Base-by-base conservation (phyloP, 2,888 invertebrate genomes). In the Syritta pipiens region DNA sequence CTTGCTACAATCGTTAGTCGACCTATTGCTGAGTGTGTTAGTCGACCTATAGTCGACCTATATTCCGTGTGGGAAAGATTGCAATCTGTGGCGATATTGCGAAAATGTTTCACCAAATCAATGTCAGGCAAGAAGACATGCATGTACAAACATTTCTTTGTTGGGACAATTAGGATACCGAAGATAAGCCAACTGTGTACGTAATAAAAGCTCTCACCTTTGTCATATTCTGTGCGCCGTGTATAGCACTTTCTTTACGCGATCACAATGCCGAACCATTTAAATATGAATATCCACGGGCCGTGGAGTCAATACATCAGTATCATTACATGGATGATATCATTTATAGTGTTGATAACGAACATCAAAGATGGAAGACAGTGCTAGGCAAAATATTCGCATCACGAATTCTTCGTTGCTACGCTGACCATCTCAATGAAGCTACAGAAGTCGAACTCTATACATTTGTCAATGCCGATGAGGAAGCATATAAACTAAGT, bases 281-380 rank as follows among this genome's bases (percentile, higher is more conserved):
- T 17, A n/a, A 51, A 32, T 6, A 57, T 14, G 20, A 40, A 26
- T 82, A 67, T 57, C 84, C 83, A 3, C 40, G 68, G 17, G 84
- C 84, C 0, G 82, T 76, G 0, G 32, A 75, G 9, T 83, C 84
- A 0, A 83, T 86, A n/a, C 59, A 82, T 46, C 24, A 81, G 1
- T 82, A 83, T 5, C 83, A 83, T 57, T 86, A 86, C 48, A 82
- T 85, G 62, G 84, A 85, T 48, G 84, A 84, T 22, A 81, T 81
- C 24, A 65, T 84, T n/a, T n/a, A n/a, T n/a, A n/a, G n/a, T n/a
- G n/a, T n/a, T n/a, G n/a, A n/a, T n/a, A n/a, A n/a, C n/a, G n/a
- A n/a, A n/a, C n/a, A n/a, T n/a, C n/a, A n/a, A n/a, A n/a, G n/a
- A n/a, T n/a, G n/a, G n/a, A n/a, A n/a, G n/a, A n/a, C n/a, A n/a